A percentile compares a stretch with the other conserved stretches of the same genome.
These are phyloP conservation scores for Hirudo medicinalis DNA, from an alignment of 1,140 invertebrate species.

Conservation along the genomic window DNA sequence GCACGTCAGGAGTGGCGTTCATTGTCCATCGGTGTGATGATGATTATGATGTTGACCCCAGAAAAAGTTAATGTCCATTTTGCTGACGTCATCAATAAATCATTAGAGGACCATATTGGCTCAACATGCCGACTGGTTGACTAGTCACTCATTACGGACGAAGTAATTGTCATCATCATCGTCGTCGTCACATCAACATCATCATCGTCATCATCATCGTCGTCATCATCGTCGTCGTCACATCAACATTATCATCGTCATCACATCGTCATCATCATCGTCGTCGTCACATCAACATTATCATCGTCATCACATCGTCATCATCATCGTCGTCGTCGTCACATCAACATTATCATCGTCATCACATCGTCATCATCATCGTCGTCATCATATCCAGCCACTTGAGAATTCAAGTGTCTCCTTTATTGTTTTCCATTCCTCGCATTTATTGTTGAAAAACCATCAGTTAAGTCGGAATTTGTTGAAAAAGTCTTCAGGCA, in stretches of 20 bases:
- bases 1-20: not conserved
- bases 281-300: not conserved
- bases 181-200: constrained; percentile 12
- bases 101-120: too few species aligned
- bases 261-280: constrained; percentile 11
- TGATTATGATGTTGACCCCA: constrained; percentile 16
- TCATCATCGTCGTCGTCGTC: constrained; percentile 11
- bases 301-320: constrained; percentile 4
- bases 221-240: constrained; percentile 11
- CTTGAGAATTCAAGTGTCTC: too few species aligned
- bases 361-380: not conserved
- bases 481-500: too few species aligned
- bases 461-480: too few species aligned
- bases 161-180: constrained; percentile 9
- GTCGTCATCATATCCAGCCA: not conserved
- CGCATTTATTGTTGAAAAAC: too few species aligned
- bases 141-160: not conserved
- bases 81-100: constrained; percentile 4
- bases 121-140: too few species aligned
- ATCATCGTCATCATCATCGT: constrained; percentile 11
- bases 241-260: not conserved
- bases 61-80: constrained; percentile 9
- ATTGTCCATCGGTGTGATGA: constrained; percentile 1
- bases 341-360: not conserved
- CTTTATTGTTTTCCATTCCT: too few species aligned